Base-by-base conservation (phyloP, 2,797 vertebrate genomes). In the Spinibarbus caldwelli region DNA sequence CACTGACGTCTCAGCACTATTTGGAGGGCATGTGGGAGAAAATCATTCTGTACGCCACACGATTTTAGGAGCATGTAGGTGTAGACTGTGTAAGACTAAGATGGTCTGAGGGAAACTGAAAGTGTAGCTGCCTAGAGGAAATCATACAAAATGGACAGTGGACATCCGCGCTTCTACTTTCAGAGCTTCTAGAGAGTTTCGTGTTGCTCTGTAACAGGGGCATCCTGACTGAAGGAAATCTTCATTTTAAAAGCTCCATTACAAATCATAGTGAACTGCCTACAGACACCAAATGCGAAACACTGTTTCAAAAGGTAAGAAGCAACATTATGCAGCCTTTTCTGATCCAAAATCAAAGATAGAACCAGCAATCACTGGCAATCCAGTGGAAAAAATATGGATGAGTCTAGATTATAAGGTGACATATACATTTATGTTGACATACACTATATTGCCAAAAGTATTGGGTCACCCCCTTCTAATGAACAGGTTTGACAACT, bases 21-120 rank as follows among this genome's bases (percentile, higher is more conserved):
- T 85, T 83, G 82, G 54, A 89, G 86, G 66, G 70, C 54, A 85
- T 83, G 85, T 73, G 47, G 70, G 73, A 86, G 82, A 86, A 78
- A 78, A 85, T 85, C 80, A 75, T 70, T 82, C 81, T 71, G 31
- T 57, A 68, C 9, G 11, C 57, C 78, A 52, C 76, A 75, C 26
- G 11, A 64, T 66, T 47, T 79, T 72, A 73, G 86, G 49, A 75
- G 66, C 68, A 45, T 36, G 75, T 64, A 76, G 85, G 52, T 78
- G 83, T n/a, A 26, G 54, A 59, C 23, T 1, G 23, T 57, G 23
- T 87, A 8, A 81, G 52, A 72, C 29, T 78, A 54, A 86, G 82
- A 83, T 36, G 67, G 59, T 76, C 75, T 29, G 47, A 80, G 70
- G 68, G 26, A 67, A 62, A 66, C 21, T 86, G 41, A 43, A 88